Conservation (phyloP, 2,888 invertebrate genomes). For the Erynnis tages region DNA sequence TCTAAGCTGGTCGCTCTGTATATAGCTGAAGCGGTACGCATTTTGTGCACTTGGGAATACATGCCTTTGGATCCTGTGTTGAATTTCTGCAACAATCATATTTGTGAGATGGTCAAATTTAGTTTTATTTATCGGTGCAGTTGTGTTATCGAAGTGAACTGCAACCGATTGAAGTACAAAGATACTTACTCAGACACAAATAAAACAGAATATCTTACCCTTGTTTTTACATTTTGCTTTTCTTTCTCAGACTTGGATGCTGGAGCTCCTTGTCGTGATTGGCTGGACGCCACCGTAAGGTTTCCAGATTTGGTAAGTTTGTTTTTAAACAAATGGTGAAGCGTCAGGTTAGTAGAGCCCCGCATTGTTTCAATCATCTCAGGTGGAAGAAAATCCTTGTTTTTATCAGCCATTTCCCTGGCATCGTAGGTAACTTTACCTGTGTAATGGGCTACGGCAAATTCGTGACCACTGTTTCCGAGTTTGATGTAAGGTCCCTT, state of each 20-base stretch:
- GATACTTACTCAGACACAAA: no score
- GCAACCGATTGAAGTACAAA: no score
- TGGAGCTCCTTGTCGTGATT: conserved; percentile 53
- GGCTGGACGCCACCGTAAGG: conserved; percentile 81
- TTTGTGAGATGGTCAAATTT: no score
- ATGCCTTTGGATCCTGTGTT: conserved; percentile 88
- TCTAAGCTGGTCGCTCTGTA: conserved; percentile 93
- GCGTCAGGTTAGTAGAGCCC: conserved; percentile 85
- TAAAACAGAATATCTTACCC: no score
- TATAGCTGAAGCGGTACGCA: conserved; percentile 91
- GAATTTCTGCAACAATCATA: conserved; percentile 84
- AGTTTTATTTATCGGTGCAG: neutral
- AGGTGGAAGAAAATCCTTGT: conserved; percentile 94
- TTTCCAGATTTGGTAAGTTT: conserved; percentile 94
- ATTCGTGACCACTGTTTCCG: conserved; percentile 83
- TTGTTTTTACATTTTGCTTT: conserved; percentile 70
- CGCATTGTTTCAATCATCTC: conserved; percentile 94
- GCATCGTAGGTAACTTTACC: conserved; percentile 93
- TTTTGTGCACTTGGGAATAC: conserved; percentile 92
- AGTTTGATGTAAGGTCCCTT: conserved; percentile 80
- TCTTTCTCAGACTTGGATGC: conserved; percentile 73
- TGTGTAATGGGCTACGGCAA: conserved; percentile 94
- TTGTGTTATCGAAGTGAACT: no score
- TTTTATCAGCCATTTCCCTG: conserved; percentile 92
- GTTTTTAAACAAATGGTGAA: conserved; percentile 90